Evolutionary conservation across 2,113 vertebrate species (phyloP), one percentile per base, ranked within the genome.

Genomic region (Charadrius vociferus): DNA sequence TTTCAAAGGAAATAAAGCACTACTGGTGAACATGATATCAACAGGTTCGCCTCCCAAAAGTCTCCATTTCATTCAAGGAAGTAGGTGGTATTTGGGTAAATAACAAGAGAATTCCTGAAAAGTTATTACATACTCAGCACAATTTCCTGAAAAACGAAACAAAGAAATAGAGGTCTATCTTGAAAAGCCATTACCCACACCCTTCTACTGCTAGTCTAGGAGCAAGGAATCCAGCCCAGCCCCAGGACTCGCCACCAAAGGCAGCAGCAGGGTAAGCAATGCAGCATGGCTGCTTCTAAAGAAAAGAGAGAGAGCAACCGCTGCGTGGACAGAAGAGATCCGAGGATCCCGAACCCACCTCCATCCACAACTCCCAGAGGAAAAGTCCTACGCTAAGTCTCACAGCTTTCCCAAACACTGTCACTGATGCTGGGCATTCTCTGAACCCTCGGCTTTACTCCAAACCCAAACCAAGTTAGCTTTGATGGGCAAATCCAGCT

Each of bases 51-150:
- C 43, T 62, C 37, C 41, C 65, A 3, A 8, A 43, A 81, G 16
- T 5, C 68, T 52, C 50, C 37, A 9, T 37, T 85, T 41, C 52
- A 37, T 8, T 53, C 5, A 2, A 67, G 74, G 86, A 93, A 85
- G 47, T 3, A 87, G 70, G 61, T 70, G 81, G 55, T 37, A 79
- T 84, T 45, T n/a, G 34, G 55, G 81, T 74, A 91, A 94, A 94
- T 61, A 65, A 77, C 16, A 86, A 27, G 71, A 83, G 50, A 86
- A 95, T 91, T 93, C 92, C 92, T 93, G 65, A 90, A 72, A 91
- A 87, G 88, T 91, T 95, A 71, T 81, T 90, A 70, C 66, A 79
- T 10, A n/a, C 19, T 71, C 78, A 71, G 66, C 65, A 93, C 65
- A 67, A 55, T 73, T 94, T 81, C 92, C 94, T 93, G 70, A 71